Base-by-base conservation (phyloP, 2,113 vertebrate genomes). In the Charina bottae region DNA sequence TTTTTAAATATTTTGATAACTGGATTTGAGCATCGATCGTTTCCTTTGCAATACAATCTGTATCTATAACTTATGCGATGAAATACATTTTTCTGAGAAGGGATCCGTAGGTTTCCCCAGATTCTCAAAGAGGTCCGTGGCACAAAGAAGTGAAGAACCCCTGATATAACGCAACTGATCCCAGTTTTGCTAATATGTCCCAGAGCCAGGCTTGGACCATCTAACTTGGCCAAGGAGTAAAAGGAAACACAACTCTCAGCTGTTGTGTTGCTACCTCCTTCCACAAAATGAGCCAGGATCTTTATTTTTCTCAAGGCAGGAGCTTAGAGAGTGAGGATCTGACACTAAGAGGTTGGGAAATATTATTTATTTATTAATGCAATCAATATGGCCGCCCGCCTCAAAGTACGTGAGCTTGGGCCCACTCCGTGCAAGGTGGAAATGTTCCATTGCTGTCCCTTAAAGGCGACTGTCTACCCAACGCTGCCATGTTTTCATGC, bases 221-320 rank as follows among this genome's bases (percentile, higher is more conserved):
- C 59, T 92, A 91, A 92, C 11, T 0, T 37, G 87, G 91, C 91
- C 92, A 58, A 3, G 53, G 56, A 6, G 15, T 19, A 33, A 83
- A 58, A 84, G 89, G 90, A 72, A 93, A 60, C 6, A 26, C 4
- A 64, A 49, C 90, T 94, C 93, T 37, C 49, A 54, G 49, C 83
- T 28, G 37, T 24, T 87, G 1, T 88, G 87, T 83, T 94, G 92
- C 58, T 12, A 3, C 58, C 21, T 33, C 24, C 26, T 9, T 53
- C 83, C 42, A 78, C 83, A 59, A 21, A 94, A 91, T 91, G 90
- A 92, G 89, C 91, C 93, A 87, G 56, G 91, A 93, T 85, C 93
- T 87, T 9, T 55, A 28, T 85, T 92, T 91, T 89, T 90, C 93
- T 95, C 94, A 94, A 93, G 93, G 90, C n/a, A 59, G 85, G 7